Evolutionary conservation across 1,140 invertebrate genomes (phyloP), one percentile per base, ranked within the genome.

Genomic region (Tetragonula clypearis): DNA sequence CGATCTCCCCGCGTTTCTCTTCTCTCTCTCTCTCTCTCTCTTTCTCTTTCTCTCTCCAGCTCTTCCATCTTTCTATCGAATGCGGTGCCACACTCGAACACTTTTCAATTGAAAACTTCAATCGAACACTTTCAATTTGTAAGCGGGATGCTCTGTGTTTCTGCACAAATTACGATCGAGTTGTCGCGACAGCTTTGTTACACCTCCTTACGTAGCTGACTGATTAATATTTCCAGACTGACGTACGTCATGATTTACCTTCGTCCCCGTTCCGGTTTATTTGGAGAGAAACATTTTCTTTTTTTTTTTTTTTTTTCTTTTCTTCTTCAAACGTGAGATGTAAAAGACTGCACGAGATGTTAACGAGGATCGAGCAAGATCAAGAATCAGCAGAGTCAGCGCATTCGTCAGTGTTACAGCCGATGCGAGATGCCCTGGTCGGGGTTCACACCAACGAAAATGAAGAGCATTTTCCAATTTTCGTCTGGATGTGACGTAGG

Each of bases 381-480:
- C 58, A 69, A 74, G 87, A 77, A 71, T 60, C 69, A 68, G 82
- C 56, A 41, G 86, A 86, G 87, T 90, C 89, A 88, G 82, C 68
- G 69, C 84, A 71, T 74, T 78, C 66, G 73, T 72, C 72, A 72
- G 74, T 60, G 75, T 76, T 77, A 71, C 62, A 69, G 19, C 26
- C 21, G 30, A 69, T 15, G 35, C 69, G 69, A 72, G 14, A 19
- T 19, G 84, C 35, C 35, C 60, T 19, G 78, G 26, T 4, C 69
- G 15, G 69, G 15, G 69, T 62, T 56, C 65, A 83, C 85, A 73
- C 84, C 78, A 69, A 87, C 80, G 91, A 87, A 89, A 91, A 91
- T 90, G 84, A 91, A 90, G 91, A 90, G 90, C 90, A 89, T 92
- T 92, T 92, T 92, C 92, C 92, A 92, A 92, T 92, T 92, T 92